Percentiles rank a stretch among this genome's conserved stretches.
These are phyloP conservation scores for Lasiommata megera DNA, from an alignment of 2,888 invertebrate species.

Conservation along the genomic window DNA sequence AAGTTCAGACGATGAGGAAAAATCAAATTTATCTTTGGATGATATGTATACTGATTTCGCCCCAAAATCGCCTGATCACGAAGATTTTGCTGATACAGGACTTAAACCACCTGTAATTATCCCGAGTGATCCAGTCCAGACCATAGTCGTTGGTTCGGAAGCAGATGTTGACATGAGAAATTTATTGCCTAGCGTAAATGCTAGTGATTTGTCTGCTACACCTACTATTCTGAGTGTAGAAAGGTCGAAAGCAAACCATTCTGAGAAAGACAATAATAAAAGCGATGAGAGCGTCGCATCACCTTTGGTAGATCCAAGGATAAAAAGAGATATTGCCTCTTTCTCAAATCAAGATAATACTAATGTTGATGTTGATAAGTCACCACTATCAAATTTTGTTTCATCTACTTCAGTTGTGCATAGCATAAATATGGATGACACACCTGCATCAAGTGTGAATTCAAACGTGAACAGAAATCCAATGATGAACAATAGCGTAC, in stretches of 20 bases:
- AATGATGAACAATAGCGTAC: conserved; percentile 26
- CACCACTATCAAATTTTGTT: conserved; percentile 31
- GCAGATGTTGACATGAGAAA: conserved; percentile 66
- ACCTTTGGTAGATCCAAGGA: conserved; percentile 48
- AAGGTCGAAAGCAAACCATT: conserved; percentile 2
- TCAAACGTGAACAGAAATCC: conserved; percentile 9
- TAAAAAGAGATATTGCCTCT: conserved; percentile 48
- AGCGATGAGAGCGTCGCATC: conserved; percentile 13
- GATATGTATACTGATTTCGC: conserved; percentile 56
- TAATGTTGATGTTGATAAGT: conserved; percentile 42
- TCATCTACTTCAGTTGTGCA: conserved; percentile 14
- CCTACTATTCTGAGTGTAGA: neutral
- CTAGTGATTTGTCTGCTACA: conserved; percentile 9
- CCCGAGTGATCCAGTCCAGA: conserved; percentile 62
- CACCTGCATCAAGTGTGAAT: conserved; percentile 13
- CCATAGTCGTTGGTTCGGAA: conserved; percentile 38
- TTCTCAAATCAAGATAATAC: conserved; percentile 37
- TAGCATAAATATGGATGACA: conserved; percentile 6
- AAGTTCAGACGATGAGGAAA: conserved; percentile 55
- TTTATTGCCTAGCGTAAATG: conserved; percentile 39
- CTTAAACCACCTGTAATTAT: conserved; percentile 61
- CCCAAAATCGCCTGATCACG: conserved; percentile 67
- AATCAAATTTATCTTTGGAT: conserved; percentile 36
- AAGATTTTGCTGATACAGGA: conserved; percentile 42
- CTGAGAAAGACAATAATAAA: conserved; percentile 17